A percentile compares a stretch with the other conserved stretches of the same genome.
These are phyloP conservation scores for Henricia sp. DNA, from an alignment of 53 echinoderm and acorn worm species.

Conservation along the genomic window DNA sequence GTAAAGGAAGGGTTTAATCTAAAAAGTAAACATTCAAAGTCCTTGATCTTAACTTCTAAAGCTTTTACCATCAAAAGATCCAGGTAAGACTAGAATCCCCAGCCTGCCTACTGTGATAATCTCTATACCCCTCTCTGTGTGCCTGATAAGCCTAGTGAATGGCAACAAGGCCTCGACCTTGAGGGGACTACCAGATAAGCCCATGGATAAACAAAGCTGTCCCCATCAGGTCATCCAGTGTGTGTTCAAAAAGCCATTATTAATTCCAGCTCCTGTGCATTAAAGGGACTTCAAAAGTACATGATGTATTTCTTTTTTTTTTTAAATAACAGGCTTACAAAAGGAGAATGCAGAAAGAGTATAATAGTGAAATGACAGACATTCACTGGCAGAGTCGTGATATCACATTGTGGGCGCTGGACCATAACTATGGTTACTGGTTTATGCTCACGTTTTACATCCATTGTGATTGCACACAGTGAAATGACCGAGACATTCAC, in stretches of 20 bases:
- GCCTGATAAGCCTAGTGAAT: not conserved
- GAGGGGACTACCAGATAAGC: constrained; percentile 36
- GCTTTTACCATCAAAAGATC: not conserved
- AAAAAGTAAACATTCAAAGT: constrained; percentile 27
- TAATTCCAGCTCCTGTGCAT: not conserved
- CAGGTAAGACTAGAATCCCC: not conserved
- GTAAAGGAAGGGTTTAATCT: constrained; percentile 4
- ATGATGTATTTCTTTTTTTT: constrained; percentile 4
- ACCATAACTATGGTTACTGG: too few relatives aligned
- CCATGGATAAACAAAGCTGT: constrained; percentile 29
- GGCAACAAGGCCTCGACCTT: constrained; percentile 41
- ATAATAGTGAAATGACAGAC: too few relatives aligned
- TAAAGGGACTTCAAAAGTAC: constrained; percentile 19
- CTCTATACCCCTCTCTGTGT: not conserved
- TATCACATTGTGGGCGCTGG: too few relatives aligned
- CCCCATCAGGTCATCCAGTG: constrained; percentile 34
- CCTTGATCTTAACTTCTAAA: not conserved
- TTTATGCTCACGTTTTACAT: too few relatives aligned
- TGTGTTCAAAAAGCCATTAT: constrained; percentile 20
- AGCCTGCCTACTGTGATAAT: constrained; percentile 3
- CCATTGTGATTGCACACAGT: too few relatives aligned
- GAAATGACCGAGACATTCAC: too few relatives aligned
- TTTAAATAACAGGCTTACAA: too few relatives aligned
- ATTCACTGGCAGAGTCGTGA: too few relatives aligned
- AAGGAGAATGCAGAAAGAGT: too few relatives aligned